Evolutionary conservation across 2,113 vertebrate species (phyloP), one percentile per base, ranked within the genome.

Genomic region (Neotoma lepida): DNA sequence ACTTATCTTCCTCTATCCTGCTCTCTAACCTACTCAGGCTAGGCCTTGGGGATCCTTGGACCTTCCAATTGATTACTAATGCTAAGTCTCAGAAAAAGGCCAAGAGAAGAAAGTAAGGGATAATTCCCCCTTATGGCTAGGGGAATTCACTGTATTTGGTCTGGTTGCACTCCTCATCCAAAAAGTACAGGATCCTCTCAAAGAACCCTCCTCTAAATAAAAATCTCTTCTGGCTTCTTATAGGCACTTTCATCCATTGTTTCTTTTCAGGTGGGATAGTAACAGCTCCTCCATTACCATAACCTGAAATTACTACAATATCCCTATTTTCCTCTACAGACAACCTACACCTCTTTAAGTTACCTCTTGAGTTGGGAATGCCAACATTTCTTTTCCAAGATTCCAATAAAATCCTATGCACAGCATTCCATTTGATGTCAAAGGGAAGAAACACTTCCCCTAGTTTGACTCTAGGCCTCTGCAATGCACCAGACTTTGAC

Each of bases 281-380:
- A 82, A 76, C 1, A 68, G 41, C 18, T 39, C 61, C 66, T 76
- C 71, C 66, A 63, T 30, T n/a, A 88, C 70, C 44, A 20, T 35
- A 80, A 66, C 6, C 84, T 74, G 1, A 17, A 44, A 41, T 20
- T 81, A 18, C 58, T 70, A 33, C 10, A 80, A 58, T 81, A 39
- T 61, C 63, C 49, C 87, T 82, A 80, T 46, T 41, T 86, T 80
- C 71, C 30, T 77, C 90, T 80, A 73, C 7, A 61, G 81, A 17
- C 54, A 64, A 82, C 46, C 30, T 39, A 85, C 26, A 85, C 5
- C 30, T 74, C 51, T 86, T 89, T 93, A 70, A 73, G 81, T n/a
- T 44, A 88, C 85, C 49, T 70, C 68, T 91, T 86, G 44, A 95
- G 39, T 41, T 89, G 49, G 95, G n/a, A 89, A 90, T n/a, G 26